These are phyloP conservation scores for Remorina albescens DNA, from an alignment of 2,797 vertebrate species.

Conservation along the genomic window DNA sequence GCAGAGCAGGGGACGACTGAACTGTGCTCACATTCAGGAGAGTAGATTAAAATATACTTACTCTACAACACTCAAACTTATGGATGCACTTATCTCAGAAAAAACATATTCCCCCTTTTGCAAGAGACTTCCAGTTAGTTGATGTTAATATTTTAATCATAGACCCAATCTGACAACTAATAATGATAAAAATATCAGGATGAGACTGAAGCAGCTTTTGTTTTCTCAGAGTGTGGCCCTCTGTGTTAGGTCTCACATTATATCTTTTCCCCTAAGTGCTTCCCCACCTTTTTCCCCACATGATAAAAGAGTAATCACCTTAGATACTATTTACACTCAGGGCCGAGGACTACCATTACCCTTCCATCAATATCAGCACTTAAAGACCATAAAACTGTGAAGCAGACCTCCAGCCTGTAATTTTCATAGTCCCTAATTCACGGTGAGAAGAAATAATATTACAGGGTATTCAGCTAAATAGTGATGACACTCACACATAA, in stretches of 20 bases:
- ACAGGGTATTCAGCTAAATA: conserved; percentile 80
- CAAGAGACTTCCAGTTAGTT: no score
- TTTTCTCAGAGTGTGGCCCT: conserved; percentile 40
- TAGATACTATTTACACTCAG: conserved; percentile 84
- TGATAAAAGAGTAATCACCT: conserved; percentile 80
- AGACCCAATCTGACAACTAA: not conserved
- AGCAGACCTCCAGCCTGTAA: conserved; percentile 81
- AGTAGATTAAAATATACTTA: not conserved
- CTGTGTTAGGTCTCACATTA: conserved; percentile 36
- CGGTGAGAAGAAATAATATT: conserved; percentile 84
- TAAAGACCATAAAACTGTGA: conserved; percentile 80
- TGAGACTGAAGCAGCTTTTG: conserved; percentile 8
- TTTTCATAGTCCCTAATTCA: conserved; percentile 83
- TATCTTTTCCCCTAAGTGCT: conserved; percentile 42
- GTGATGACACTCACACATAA: conserved; percentile 81
- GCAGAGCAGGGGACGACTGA: not conserved
- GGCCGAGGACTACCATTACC: conserved; percentile 82
- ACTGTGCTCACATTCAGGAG: not conserved
- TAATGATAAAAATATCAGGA: conserved; percentile 10
- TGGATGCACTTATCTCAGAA: no score
- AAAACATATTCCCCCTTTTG: no score
- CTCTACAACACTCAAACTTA: not conserved
- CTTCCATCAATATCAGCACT: conserved; percentile 85
- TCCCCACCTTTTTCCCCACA: conserved; percentile 52
- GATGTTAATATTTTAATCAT: not conserved